Base-by-base conservation (phyloP, 1,140 invertebrate genomes). In the Onthophagus taurus region DNA sequence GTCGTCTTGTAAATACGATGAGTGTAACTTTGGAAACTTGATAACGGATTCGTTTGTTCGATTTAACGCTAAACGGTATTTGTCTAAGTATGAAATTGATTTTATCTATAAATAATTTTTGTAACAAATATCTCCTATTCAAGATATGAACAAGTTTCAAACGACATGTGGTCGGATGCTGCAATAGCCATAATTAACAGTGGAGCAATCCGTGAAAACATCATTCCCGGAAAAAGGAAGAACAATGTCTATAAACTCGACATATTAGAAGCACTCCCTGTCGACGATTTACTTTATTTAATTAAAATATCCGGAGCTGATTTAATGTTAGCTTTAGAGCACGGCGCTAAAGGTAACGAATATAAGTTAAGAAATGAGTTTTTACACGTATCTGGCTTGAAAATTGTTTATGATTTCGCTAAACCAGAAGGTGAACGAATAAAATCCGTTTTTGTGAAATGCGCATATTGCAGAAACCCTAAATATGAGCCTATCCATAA, bases 21-120 rank as follows among this genome's bases (percentile, higher is more conserved):
- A 95, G 61, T 93, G 89, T 58, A 92, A 89, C 60, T 66, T 93
- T 31, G 89, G 88, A 24, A 90, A 92, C 65, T 58, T 91, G 1
- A 69, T 91, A 24, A 69, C 84, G 0, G 88, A 92, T 58, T 75
- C 85, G 5, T 74, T 87, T 50, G 62, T 80, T n/a, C 20, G 53
- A 72, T 53, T 63, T n/a, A n/a, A n/a, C n/a, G n/a, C n/a, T n/a
- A n/a, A n/a, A n/a, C n/a, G n/a, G n/a, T n/a, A n/a, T n/a, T n/a
- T n/a, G n/a, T n/a, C n/a, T n/a, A n/a, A n/a, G n/a, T n/a, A n/a
- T n/a, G n/a, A n/a, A n/a, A n/a, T n/a, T n/a, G n/a, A n/a, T n/a
- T n/a, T n/a, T n/a, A n/a, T n/a, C n/a, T n/a, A n/a, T n/a, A n/a
- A n/a, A n/a, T n/a, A n/a, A n/a, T n/a, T n/a, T n/a, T n/a, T n/a